Base-by-base conservation (phyloP, 1,140 invertebrate genomes). In the Aphelenchoides fujianensis region DNA sequence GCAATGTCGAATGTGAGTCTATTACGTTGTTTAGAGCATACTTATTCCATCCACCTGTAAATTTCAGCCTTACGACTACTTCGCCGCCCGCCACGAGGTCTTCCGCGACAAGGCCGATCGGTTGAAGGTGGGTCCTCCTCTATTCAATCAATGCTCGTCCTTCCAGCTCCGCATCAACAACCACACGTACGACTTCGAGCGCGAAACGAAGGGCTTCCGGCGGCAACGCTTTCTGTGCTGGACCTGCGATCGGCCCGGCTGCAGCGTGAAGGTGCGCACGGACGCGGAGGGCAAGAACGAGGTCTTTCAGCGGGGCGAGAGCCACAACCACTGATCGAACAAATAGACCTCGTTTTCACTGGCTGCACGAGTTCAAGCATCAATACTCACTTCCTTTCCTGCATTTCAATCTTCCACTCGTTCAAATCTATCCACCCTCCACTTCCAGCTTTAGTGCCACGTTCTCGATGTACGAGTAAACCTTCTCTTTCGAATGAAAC, bases 101-200 rank as follows among this genome's bases (percentile, higher is more conserved):
- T 59, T 59, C 55, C 55, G 55, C 34, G 19, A 59, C 34, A 5
- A 59, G 19, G 7, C 55, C 5, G 55, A 59, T 19, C 5, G 55
- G 7, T 19, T 59, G 5, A 5, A 59, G n/a, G n/a, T n/a, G n/a
- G n/a, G n/a, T n/a, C n/a, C n/a, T n/a, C n/a, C n/a, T n/a, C n/a
- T n/a, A n/a, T n/a, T n/a, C n/a, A n/a, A n/a, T n/a, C n/a, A n/a
- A n/a, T n/a, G n/a, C n/a, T n/a, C n/a, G n/a, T n/a, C n/a, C n/a
- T n/a, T n/a, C n/a, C n/a, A n/a, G 34, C 55, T 59, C 7, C 55
- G 55, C 55, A 59, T 59, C 55, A 59, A 19, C 55, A 59, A 59
- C 55, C 34, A 7, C 23, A 59, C 19, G 12, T 59, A 7, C 23
- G 34, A 59, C 23, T 59, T 7, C 19, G 23, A 59, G 23, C 28